Conservation (phyloP, 2,888 invertebrate genomes). For the Dolichopus griseipennis region DNA sequence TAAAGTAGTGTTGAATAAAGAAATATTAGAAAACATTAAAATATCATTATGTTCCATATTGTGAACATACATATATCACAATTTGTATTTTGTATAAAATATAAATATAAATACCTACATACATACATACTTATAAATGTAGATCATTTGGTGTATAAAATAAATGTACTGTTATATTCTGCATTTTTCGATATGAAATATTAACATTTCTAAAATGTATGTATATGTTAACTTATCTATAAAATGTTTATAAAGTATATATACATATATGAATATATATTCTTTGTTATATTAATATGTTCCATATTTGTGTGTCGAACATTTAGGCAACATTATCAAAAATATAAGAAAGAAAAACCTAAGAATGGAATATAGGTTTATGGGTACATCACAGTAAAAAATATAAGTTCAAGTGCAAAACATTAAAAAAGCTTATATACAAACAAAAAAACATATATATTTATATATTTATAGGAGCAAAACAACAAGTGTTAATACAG, state of each 20-base stretch:
- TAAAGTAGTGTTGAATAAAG: background rate
- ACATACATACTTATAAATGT: background rate
- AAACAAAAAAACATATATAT: too few relatives aligned
- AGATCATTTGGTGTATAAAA: background rate
- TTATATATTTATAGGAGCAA: too few relatives aligned
- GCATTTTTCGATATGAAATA: background rate
- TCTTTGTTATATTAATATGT: too few relatives aligned
- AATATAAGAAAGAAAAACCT: too few relatives aligned
- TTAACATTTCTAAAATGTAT: too few relatives aligned
- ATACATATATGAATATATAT: too few relatives aligned
- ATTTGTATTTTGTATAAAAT: background rate
- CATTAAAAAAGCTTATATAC: background rate
- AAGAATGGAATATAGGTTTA: background rate
- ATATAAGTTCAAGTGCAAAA: background rate
- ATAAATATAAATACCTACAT: background rate
- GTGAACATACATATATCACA: background rate
- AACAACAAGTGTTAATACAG: too few relatives aligned
- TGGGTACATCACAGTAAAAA: background rate
- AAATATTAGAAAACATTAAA: slow-evolving; percentile 4
- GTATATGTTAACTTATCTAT: too few relatives aligned
- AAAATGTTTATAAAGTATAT: too few relatives aligned
- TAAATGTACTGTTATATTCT: slow-evolving; percentile 4
- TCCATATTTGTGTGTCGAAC: too few relatives aligned
- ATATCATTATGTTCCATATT: slow-evolving; percentile 4
- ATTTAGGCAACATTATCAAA: too few relatives aligned